Conservation (phyloP, 2,888 invertebrate genomes). For the Cinara cedri region DNA sequence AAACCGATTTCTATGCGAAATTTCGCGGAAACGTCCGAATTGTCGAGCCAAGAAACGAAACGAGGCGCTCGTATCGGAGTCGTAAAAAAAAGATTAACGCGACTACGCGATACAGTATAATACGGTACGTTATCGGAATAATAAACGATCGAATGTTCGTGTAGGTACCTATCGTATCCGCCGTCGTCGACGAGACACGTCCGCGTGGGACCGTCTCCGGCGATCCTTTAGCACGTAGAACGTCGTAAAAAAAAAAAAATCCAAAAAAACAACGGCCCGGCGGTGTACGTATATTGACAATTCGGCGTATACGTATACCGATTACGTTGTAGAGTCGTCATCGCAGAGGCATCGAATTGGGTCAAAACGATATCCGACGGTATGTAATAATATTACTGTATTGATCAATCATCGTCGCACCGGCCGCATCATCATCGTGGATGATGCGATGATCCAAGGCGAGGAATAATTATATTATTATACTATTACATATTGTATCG, state of each 20-base stretch:
- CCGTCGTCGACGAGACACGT: not conserved
- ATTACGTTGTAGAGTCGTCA: not conserved
- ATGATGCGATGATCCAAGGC: conserved; percentile 5
- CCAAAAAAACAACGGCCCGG: not conserved
- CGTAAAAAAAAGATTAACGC: not conserved
- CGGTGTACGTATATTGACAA: not conserved
- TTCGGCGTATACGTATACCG: not conserved
- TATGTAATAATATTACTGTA: not conserved
- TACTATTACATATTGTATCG: conserved; percentile 1
- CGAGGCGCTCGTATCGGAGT: too few species aligned
- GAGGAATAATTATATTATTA: conserved; percentile 16
- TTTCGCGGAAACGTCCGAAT: too few species aligned
- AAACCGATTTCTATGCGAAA: not conserved
- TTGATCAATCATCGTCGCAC: conserved; percentile 22
- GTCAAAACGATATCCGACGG: not conserved
- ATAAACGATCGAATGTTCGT: not conserved
- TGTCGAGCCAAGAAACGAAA: too few species aligned
- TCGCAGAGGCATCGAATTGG: conserved; percentile 14
- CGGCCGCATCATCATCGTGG: too few species aligned
- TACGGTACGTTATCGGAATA: not conserved
- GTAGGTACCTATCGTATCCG: not conserved
- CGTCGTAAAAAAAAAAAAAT: conserved; percentile 5
- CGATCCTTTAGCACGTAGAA: not conserved
- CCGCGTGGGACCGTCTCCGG: not conserved
- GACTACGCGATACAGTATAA: too few species aligned